phyloP scores from a whole-genome alignment of 2,797 vertebrate species.

The Clarias platycephalus region DNA sequence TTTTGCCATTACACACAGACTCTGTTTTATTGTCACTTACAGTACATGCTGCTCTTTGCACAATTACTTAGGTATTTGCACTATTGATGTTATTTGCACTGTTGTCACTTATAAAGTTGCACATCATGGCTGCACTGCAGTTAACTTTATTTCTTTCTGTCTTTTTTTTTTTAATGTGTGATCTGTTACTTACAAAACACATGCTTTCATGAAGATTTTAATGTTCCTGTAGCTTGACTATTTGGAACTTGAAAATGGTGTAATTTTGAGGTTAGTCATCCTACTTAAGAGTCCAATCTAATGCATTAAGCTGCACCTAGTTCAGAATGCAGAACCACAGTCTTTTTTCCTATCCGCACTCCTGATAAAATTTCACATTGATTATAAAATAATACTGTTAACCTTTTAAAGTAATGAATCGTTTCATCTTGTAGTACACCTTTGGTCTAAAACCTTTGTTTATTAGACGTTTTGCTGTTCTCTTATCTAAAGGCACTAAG shows the following conservation, averaged over 20 bases:
- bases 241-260: background rate
- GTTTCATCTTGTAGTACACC: background rate
- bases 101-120: no score
- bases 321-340: background rate
- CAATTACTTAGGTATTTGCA: no score
- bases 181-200: background rate
- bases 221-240: background rate
- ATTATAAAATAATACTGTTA: background rate
- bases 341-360: background rate
- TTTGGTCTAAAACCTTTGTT: background rate
- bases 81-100: no score
- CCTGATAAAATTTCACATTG: background rate
- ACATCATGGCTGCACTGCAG: no score
- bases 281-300: background rate
- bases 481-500: background rate
- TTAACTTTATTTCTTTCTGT: no score
- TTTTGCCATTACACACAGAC: no score
- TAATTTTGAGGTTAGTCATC: background rate
- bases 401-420: background rate
- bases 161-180: no score
- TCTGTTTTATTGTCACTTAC: no score
- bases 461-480: background rate
- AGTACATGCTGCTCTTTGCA: no score
- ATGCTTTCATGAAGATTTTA: background rate
- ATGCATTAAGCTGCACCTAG: background rate